Conservation (phyloP, 2,797 vertebrate species). For the Enteromius mattozi region DNA sequence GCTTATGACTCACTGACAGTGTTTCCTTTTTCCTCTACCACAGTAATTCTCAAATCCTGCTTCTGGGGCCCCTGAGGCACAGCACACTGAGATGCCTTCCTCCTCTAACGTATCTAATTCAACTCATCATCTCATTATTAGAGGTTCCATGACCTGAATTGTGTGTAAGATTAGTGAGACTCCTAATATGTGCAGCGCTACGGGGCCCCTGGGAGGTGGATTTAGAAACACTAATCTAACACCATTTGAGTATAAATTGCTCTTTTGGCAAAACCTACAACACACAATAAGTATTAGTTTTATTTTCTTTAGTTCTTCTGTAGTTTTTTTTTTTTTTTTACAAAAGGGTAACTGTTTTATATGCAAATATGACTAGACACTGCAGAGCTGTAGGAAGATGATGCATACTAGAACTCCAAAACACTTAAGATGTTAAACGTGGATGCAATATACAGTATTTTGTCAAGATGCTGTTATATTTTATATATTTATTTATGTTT, state of each 20-base stretch:
- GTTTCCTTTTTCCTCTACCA: slow-evolving; percentile 2
- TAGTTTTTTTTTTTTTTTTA: not conserved
- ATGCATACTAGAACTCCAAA: not conserved
- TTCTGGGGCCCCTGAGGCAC: not conserved
- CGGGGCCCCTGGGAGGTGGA: not conserved
- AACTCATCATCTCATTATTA: slow-evolving; percentile 12
- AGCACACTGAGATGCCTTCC: not conserved
- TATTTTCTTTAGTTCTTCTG: not conserved
- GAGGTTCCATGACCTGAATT: slow-evolving; percentile 19
- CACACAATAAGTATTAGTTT: not conserved
- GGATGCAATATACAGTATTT: not conserved
- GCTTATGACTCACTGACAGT: not conserved
- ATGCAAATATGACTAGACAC: not conserved
- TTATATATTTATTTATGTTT: not conserved
- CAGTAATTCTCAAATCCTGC: slow-evolving; percentile 23
- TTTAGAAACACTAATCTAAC: not conserved
- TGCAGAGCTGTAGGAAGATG: not conserved
- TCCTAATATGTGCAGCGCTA: not conserved
- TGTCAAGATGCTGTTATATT: not conserved
- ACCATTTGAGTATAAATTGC: not conserved
- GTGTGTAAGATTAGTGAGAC: slow-evolving; percentile 2
- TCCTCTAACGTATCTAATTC: not conserved
- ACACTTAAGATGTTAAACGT: not conserved
- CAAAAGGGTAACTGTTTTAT: not conserved
- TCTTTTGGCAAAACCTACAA: not conserved